Evolutionary conservation across 2,113 vertebrate species (phyloP).

Genomic region (Polyodon spathula): DNA sequence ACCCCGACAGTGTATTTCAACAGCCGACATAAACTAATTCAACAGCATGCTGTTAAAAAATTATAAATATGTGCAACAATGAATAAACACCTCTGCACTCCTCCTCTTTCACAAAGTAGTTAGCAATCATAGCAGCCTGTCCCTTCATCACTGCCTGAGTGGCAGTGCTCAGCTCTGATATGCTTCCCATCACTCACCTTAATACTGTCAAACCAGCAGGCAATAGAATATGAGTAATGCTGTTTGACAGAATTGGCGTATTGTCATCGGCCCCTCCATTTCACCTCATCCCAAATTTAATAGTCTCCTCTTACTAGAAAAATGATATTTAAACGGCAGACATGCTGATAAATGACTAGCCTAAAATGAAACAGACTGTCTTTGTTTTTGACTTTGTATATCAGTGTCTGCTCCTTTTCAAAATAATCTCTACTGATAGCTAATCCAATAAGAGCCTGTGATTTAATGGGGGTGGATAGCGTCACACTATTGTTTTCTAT

Average conservation of each 20-base stretch:
- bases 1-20: too few relatives aligned
- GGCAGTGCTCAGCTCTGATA: constrained; percentile 10
- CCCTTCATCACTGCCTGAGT: constrained; percentile 12
- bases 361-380: constrained; percentile 6
- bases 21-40: too few relatives aligned
- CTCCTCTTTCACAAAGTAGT: too few relatives aligned
- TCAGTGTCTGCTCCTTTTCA: background rate
- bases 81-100: too few relatives aligned
- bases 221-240: constrained; percentile 58
- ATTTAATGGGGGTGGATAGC: too few relatives aligned
- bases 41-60: too few relatives aligned
- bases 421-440: background rate
- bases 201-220: constrained; percentile 20
- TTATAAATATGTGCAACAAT: too few relatives aligned
- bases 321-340: background rate
- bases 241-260: constrained; percentile 47
- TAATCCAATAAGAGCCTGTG: background rate
- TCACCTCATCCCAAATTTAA: constrained; percentile 25
- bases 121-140: too few relatives aligned
- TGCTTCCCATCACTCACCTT: constrained; percentile 23
- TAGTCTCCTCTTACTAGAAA: constrained; percentile 10
- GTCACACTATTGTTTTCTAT: too few relatives aligned
- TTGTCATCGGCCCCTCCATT: constrained; percentile 35
- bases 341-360: too few relatives aligned
- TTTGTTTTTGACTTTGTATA: background rate